Conservation (phyloP, 2,797 vertebrate genomes). For the Pogoniulus pusillus region DNA sequence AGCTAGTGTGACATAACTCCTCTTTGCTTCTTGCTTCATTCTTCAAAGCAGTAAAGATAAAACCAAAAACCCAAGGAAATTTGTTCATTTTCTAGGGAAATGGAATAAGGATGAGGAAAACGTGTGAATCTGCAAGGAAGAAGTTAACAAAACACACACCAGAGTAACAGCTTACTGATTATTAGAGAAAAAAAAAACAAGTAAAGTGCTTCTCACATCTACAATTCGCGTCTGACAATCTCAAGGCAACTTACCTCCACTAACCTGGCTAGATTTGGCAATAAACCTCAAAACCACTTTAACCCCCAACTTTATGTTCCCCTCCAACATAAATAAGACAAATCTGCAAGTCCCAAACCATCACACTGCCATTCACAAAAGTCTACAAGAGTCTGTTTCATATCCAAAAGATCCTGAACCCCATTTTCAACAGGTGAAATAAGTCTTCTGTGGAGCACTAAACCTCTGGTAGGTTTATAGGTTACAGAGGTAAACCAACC, state of each 20-base stretch:
- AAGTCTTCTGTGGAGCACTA: neutral
- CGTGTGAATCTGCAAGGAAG: neutral
- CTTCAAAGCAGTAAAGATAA: neutral
- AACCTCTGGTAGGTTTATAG: neutral
- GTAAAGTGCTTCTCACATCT: neutral
- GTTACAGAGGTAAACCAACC: neutral
- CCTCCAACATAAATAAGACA: neutral
- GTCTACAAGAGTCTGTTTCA: neutral
- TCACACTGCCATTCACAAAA: fast-evolving
- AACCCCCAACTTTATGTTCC: neutral
- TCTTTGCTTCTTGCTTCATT: neutral
- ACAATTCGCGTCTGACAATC: neutral
- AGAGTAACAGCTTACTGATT: neutral
- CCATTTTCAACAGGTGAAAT: neutral
- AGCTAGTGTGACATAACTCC: neutral
- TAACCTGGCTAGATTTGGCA: neutral
- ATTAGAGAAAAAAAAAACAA: neutral
- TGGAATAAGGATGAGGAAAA: neutral
- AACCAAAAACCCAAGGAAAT: neutral
- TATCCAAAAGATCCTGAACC: neutral
- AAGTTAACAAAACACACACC: neutral
- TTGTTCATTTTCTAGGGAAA: neutral
- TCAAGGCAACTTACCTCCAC: neutral
- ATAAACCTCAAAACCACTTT: neutral
- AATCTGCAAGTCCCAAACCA: neutral